Evolutionary conservation across 2,888 invertebrate genomes (phyloP), one percentile per base, ranked within the genome.

Genomic region (Epinotia nisella): DNA sequence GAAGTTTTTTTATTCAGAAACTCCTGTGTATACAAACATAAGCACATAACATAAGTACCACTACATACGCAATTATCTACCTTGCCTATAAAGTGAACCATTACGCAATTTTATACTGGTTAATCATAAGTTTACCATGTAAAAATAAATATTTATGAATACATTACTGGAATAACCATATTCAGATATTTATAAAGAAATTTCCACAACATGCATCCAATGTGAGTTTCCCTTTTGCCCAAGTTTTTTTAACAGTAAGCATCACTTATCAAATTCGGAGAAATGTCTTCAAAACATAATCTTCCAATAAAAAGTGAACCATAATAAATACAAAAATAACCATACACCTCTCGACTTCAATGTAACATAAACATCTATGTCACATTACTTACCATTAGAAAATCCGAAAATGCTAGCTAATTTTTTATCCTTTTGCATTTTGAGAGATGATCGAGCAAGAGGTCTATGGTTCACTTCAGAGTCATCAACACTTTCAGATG

Each of bases 401-500:
- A 89, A 89, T 87, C 93, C 93, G 83, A 93, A 90, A 56, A 90
- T 77, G 82, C 87, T 87, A 59, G 87, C 83, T 78, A 92, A 81
- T 59, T 83, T 84, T 75, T 80, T 87, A 53, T 86, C 83, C 71
- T 83, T 86, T 71, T 86, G 81, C 35, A 76, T 74, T 70, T 81
- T 85, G 15, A 75, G 45, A 13, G 76, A 65, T 7, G 75, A 76
- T 67, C 71, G 70, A 49, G 71, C 72, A 13, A 72, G 41, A 19
- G 68, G 55, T 9, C 72, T 45, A 35, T 55, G 55, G 29, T 49
- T 62, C 13, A 5, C 49, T 24, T 29, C 24, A 35, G 55, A 35
- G 49, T 69, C 66, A 21, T 71, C 73, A 53, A 78, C 79, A 53
- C 75, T 79, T 4, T 83, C 84, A 17, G 86, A 80, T 9, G 87